Conservation (phyloP, 2,113 vertebrate genomes). For the Pandion haliaetus region DNA sequence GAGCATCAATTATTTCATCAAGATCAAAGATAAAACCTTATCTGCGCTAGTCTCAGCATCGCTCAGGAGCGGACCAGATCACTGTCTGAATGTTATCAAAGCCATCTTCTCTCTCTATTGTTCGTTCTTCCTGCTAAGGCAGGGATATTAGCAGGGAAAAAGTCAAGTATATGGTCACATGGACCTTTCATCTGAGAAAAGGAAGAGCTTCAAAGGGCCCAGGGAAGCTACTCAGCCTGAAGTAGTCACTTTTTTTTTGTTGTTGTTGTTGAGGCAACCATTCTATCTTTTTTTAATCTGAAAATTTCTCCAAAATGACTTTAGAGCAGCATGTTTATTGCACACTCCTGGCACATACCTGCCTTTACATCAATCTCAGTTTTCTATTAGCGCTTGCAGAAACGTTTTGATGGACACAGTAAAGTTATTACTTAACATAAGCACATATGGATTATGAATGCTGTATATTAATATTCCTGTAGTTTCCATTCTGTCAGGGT, state of each 20-base stretch:
- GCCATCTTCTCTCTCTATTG: not conserved
- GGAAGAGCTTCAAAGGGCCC: not conserved
- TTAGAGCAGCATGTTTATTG: not conserved
- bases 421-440: not conserved
- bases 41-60: rapidly evolving
- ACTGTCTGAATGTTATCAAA: not conserved
- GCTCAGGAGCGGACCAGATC: not conserved
- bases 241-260: not conserved
- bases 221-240: not conserved
- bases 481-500: not conserved
- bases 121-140: not conserved
- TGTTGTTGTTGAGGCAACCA: not conserved
- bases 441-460: not conserved
- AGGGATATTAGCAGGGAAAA: not conserved
- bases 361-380: not conserved
- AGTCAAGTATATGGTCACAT: not conserved
- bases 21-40: conserved; percentile 11
- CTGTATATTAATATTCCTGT: not conserved
- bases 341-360: not conserved
- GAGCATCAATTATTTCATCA: not conserved
- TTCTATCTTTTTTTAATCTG: not conserved
- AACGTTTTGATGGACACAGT: not conserved
- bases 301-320: not conserved
- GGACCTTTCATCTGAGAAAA: not conserved
- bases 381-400: not conserved